Percentiles rank a stretch among this genome's conserved stretches.
Evolutionary conservation across 1,140 invertebrate species (phyloP).

Genomic region (Hyles vespertilio): DNA sequence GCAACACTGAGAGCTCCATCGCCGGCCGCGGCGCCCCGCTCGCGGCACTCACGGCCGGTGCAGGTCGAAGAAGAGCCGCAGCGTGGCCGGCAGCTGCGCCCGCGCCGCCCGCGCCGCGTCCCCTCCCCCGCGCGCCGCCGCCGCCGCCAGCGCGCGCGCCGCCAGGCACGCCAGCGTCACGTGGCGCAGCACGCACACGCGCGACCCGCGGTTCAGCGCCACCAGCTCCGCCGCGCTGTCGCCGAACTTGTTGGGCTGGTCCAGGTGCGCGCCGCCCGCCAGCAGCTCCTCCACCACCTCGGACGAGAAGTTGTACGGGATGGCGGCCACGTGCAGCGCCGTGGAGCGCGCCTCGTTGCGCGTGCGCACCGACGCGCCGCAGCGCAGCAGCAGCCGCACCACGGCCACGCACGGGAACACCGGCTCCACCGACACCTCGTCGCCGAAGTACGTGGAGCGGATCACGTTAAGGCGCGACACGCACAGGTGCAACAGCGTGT

Average conservation of each 20-base stretch:
- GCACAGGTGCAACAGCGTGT: slow-evolving; percentile 88
- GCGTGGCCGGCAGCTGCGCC: slow-evolving; percentile 33
- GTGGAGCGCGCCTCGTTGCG: slow-evolving; percentile 85
- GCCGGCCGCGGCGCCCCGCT: too few species aligned
- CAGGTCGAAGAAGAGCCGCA: slow-evolving; percentile 44
- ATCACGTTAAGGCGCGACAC: slow-evolving; percentile 88
- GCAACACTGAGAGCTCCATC: too few species aligned
- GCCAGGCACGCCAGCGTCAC: slow-evolving; percentile 85
- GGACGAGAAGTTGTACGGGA: slow-evolving; percentile 83
- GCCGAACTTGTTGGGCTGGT: slow-evolving; percentile 85
- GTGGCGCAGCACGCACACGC: slow-evolving; percentile 82
- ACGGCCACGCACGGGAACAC: slow-evolving; percentile 85
- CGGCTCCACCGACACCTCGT: slow-evolving; percentile 79
- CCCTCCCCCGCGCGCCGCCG: slow-evolving; percentile 26
- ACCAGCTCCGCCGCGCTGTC: slow-evolving; percentile 82
- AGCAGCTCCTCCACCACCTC: slow-evolving; percentile 81
- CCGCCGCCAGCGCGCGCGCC: slow-evolving; percentile 81
- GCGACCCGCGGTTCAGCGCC: slow-evolving; percentile 38
- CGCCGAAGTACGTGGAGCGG: slow-evolving; percentile 85
- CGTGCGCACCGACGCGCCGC: slow-evolving; percentile 86
- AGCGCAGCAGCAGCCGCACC: slow-evolving; percentile 82
- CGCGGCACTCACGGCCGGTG: slow-evolving; percentile 31
- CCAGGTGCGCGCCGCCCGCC: slow-evolving; percentile 87
- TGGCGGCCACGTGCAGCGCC: slow-evolving; percentile 85
- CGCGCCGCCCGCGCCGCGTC: background rate